A percentile compares a stretch with the other conserved stretches of the same genome.
These are phyloP conservation scores for Hyaena hyaena DNA, from an alignment of 2,113 vertebrate species.

Conservation along the genomic window DNA sequence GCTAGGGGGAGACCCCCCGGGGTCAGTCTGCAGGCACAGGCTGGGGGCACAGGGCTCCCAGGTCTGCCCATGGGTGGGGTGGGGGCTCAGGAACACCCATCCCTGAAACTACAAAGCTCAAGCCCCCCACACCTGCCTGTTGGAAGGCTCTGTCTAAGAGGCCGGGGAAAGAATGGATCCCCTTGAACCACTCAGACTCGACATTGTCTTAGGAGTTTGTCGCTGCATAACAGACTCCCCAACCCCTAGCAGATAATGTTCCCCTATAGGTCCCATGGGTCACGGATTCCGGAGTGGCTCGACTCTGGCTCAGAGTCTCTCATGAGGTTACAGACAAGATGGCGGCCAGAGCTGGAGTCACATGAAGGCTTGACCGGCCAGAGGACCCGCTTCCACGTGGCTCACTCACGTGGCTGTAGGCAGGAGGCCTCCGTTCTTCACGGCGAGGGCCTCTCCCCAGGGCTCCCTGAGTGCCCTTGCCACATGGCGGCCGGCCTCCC, in stretches of 20 bases:
- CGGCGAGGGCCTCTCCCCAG: not conserved
- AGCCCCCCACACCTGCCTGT: not conserved
- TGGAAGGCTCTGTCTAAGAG: not conserved
- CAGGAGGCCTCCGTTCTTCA: not conserved
- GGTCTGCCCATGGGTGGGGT: not conserved
- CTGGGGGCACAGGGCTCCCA: not conserved
- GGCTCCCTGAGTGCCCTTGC: not conserved
- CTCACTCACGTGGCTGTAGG: not conserved
- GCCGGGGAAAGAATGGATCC: not conserved
- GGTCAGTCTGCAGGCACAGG: not conserved
- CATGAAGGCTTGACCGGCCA: not conserved
- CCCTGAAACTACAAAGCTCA: not conserved
- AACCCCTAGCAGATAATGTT: not conserved
- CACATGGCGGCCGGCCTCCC: not conserved
- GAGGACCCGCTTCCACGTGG: accelerated
- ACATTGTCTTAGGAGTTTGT: not conserved
- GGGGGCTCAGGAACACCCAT: not conserved
- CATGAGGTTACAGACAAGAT: no score
- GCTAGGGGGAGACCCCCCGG: not conserved
- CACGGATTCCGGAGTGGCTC: not conserved
- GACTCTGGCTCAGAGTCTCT: not conserved
- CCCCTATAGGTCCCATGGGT: not conserved
- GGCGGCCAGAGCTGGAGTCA: not conserved
- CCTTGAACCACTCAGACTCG: not conserved
- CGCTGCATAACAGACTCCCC: not conserved